phyloP scores from a whole-genome alignment of 1,140 invertebrate genomes.

The Anoplophora glabripennis region DNA sequence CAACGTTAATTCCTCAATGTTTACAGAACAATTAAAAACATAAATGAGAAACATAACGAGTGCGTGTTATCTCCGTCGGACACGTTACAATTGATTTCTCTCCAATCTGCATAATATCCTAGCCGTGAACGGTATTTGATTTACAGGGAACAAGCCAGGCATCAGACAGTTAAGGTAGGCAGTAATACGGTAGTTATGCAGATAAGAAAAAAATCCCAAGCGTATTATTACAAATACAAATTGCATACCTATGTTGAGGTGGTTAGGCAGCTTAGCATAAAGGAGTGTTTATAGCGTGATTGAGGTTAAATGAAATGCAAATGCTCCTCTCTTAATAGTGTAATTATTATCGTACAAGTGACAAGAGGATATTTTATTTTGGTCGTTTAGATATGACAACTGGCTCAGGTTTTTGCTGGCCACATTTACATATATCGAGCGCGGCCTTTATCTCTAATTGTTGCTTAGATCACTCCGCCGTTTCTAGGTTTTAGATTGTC shows the following conservation, averaged over 20 bases:
- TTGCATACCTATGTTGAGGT: conserved; percentile 1
- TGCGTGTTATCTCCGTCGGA: too few relatives aligned
- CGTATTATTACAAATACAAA: conserved; percentile 2
- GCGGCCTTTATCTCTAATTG: too few relatives aligned
- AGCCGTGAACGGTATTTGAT: too few relatives aligned
- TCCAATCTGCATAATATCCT: too few relatives aligned
- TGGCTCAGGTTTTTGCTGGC: neutral
- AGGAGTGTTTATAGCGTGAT: conserved; percentile 5
- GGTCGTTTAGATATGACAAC: conserved; percentile 9
- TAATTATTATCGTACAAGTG: conserved; percentile 12
- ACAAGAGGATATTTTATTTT: conserved; percentile 5
- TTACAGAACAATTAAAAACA: too few relatives aligned
- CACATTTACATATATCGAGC: neutral
- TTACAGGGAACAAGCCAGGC: too few relatives aligned
- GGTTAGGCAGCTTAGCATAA: neutral
- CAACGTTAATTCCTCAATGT: too few relatives aligned
- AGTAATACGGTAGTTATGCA: conserved; percentile 4
- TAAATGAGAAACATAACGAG: too few relatives aligned
- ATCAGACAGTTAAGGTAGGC: too few relatives aligned
- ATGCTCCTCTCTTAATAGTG: conserved; percentile 14
- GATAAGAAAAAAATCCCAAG: neutral
- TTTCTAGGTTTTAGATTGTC: too few relatives aligned
- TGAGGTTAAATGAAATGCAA: conserved; percentile 11
- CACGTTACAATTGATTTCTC: too few relatives aligned
- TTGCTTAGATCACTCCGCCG: too few relatives aligned